A percentile compares a stretch with the other conserved stretches of the same genome.
Conservation (phyloP, 2,797 vertebrate genomes). For the Lagodon rhomboides region DNA sequence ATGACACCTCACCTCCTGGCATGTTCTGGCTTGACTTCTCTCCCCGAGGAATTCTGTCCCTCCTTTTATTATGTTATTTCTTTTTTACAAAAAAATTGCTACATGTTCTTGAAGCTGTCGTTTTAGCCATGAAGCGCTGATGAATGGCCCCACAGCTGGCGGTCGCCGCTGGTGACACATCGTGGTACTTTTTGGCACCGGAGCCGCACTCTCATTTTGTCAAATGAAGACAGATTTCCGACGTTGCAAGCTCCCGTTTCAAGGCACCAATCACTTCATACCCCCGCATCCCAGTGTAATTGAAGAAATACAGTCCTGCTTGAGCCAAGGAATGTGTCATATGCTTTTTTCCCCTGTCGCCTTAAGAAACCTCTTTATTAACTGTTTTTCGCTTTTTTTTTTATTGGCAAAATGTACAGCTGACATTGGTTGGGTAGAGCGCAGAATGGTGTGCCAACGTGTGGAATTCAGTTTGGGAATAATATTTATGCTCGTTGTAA, state of each 20-base stretch:
- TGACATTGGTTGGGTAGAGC: neutral
- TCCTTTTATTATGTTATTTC: slow-evolving; percentile 18
- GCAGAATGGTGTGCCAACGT: neutral
- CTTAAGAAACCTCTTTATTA: slow-evolving; percentile 21
- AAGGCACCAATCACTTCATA: slow-evolving; percentile 58
- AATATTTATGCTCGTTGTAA: neutral
- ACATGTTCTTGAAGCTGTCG: slow-evolving; percentile 63
- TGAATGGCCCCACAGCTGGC: slow-evolving; percentile 56
- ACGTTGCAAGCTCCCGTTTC: slow-evolving; percentile 49
- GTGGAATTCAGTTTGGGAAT: neutral
- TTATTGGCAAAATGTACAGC: slow-evolving; percentile 5
- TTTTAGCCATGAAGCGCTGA: slow-evolving; percentile 74
- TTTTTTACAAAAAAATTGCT: slow-evolving; percentile 37
- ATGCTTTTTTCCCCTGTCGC: slow-evolving; percentile 9
- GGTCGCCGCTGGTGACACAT: slow-evolving; percentile 57
- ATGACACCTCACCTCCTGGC: slow-evolving; percentile 54
- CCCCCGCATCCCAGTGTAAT: slow-evolving; percentile 24
- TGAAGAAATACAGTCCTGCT: slow-evolving; percentile 30
- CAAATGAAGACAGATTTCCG: slow-evolving; percentile 72
- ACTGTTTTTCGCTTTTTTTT: slow-evolving; percentile 10
- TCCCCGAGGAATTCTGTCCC: slow-evolving; percentile 34
- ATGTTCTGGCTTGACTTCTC: slow-evolving; percentile 60
- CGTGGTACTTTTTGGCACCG: slow-evolving; percentile 39
- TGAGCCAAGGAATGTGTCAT: slow-evolving; percentile 18
- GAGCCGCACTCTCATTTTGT: slow-evolving; percentile 63